A percentile compares a stretch with the other conserved stretches of the same genome.
Evolutionary conservation across 37 sponge, comb jelly and placozoan species (phyloP).

Genomic region (Ianthella basta): DNA sequence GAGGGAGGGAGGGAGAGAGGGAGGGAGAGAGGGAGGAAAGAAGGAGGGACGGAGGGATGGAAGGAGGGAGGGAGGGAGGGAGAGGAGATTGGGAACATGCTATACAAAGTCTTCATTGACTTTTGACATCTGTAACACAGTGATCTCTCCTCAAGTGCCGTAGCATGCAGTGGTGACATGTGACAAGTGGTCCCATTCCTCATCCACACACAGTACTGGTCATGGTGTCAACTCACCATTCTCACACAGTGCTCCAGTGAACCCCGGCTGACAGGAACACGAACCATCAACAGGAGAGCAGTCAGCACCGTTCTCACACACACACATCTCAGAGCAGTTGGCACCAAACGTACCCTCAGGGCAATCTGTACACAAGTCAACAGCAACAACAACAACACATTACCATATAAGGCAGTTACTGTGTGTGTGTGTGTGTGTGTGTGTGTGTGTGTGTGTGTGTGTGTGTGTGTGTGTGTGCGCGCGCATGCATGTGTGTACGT

Average conservation of each 20-base stretch:
- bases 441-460: slow-evolving; percentile 40
- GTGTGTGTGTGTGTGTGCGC: slow-evolving; percentile 43
- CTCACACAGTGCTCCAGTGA: slow-evolving; percentile 13
- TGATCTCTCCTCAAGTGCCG: no score
- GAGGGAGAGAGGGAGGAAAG: no score
- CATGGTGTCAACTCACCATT: slow-evolving; percentile 1
- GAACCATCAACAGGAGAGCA: background rate
- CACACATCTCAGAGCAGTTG: slow-evolving; percentile 16
- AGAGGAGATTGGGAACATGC: no score
- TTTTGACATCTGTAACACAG: no score
- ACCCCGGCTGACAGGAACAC: slow-evolving; percentile 27
- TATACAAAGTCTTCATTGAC: no score
- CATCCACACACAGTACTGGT: no score
- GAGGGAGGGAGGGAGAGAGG: no score
- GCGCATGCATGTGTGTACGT: slow-evolving; percentile 16
- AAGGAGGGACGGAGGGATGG: no score
- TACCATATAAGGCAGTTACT: background rate
- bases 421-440: slow-evolving; percentile 7
- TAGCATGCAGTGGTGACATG: no score
- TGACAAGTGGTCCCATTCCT: no score
- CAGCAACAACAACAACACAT: no score
- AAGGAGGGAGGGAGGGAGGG: no score
- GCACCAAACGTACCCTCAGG: slow-evolving; percentile 13
- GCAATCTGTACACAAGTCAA: background rate
- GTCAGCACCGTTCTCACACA: slow-evolving; percentile 12